A percentile compares a stretch with the other conserved stretches of the same genome.
phyloP scores from a whole-genome alignment of 2,888 invertebrate genomes.

The Helobdella robusta region DNA sequence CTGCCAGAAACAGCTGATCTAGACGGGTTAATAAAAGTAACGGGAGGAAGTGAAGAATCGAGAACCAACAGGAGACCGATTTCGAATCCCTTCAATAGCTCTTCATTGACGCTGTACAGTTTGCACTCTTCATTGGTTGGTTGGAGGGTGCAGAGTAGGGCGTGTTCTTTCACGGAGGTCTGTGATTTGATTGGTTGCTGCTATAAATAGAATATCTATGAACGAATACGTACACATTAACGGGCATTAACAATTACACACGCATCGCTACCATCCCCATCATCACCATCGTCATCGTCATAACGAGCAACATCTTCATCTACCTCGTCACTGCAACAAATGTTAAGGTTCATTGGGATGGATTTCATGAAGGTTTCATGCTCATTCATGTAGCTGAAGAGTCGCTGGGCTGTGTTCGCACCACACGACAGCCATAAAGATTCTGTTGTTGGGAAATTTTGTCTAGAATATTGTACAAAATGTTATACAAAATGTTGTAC shows the following conservation, averaged over 20 bases:
- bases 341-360: conserved; percentile 42
- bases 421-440: conserved; percentile 48
- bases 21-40: neutral
- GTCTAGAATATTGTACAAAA: no score
- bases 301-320: neutral
- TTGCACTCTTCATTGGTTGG: conserved; percentile 6
- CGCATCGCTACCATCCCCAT: neutral
- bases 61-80: conserved; percentile 23
- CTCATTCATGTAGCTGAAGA: conserved; percentile 64
- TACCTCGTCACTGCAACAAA: conserved; percentile 5
- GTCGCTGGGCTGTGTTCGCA: conserved; percentile 58
- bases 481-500: no score
- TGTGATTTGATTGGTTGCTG: no score
- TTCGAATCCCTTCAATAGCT: conserved; percentile 18
- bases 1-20: no score
- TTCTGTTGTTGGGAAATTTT: conserved; percentile 19
- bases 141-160: conserved; percentile 18
- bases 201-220: neutral
- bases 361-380: conserved; percentile 61
- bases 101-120: neutral
- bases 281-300: neutral
- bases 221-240: neutral
- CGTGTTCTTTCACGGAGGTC: conserved; percentile 6
- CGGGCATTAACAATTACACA: no score
- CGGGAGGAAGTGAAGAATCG: neutral